These are phyloP conservation scores for Holocentrus rufus DNA, from an alignment of 2,797 vertebrate species.

Conservation along the genomic window DNA sequence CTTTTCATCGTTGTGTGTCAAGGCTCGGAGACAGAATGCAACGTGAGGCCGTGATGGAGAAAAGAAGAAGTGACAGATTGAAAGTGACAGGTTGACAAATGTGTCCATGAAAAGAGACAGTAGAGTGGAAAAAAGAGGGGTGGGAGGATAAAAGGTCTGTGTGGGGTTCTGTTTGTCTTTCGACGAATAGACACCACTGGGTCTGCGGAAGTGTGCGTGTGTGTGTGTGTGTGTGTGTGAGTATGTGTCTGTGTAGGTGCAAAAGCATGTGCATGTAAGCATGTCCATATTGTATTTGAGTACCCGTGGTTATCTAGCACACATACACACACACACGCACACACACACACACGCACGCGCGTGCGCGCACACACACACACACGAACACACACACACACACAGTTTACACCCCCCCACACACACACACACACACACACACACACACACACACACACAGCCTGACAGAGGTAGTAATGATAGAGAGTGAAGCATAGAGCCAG, in stretches of 20 bases:
- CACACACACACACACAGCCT: neutral
- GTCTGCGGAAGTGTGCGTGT: conserved; percentile 1
- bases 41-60: conserved; percentile 72
- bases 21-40: conserved; percentile 68
- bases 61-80: conserved; percentile 79
- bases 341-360: neutral
- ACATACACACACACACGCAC: neutral
- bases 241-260: neutral
- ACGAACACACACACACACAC: neutral
- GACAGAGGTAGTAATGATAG: neutral
- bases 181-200: conserved; percentile 26
- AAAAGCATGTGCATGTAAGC: conserved; percentile 11
- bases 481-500: neutral
- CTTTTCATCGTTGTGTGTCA: conserved; percentile 77
- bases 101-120: conserved; percentile 79
- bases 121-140: conserved; percentile 48
- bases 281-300: neutral
- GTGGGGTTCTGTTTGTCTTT: conserved; percentile 57
- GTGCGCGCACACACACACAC: no score
- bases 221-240: neutral
- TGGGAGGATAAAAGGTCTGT: conserved; percentile 63
- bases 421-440: neutral
- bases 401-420: neutral
- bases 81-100: conserved; percentile 85
- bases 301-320: neutral